Evolutionary conservation across 2,113 vertebrate species (phyloP).

Genomic region (Grantiella picta): DNA sequence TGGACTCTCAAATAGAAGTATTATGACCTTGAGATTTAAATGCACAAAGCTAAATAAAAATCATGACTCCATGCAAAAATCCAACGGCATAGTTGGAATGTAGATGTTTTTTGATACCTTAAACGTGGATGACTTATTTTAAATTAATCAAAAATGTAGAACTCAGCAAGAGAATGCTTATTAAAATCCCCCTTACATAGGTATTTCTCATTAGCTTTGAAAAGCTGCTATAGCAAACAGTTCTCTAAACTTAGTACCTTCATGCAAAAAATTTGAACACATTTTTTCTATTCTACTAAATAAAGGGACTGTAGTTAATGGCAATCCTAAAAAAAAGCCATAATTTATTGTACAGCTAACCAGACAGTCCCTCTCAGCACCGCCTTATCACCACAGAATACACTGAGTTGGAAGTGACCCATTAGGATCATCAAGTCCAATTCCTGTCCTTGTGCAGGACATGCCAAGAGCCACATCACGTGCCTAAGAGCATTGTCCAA

Average conservation of each 20-base stretch:
- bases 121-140: background rate
- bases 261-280: background rate
- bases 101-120: slow-evolving; percentile 5
- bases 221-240: slow-evolving; percentile 40
- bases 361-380: background rate
- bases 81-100: background rate
- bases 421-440: background rate
- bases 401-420: background rate
- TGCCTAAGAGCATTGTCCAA: background rate
- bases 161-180: slow-evolving; percentile 49
- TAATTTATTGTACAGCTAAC: background rate
- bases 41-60: background rate
- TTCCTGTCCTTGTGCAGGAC: background rate
- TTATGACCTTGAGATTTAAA: background rate
- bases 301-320: background rate
- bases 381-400: background rate
- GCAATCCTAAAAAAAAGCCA: background rate
- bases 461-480: background rate
- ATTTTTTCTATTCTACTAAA: background rate
- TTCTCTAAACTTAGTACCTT: background rate
- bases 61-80: background rate
- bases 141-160: slow-evolving; percentile 39
- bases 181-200: slow-evolving; percentile 32
- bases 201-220: slow-evolving; percentile 36
- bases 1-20: background rate